A percentile compares a stretch with the other conserved stretches of the same genome.
Evolutionary conservation across 2,113 vertebrate species (phyloP).

Genomic region (Gymnarchus niloticus): DNA sequence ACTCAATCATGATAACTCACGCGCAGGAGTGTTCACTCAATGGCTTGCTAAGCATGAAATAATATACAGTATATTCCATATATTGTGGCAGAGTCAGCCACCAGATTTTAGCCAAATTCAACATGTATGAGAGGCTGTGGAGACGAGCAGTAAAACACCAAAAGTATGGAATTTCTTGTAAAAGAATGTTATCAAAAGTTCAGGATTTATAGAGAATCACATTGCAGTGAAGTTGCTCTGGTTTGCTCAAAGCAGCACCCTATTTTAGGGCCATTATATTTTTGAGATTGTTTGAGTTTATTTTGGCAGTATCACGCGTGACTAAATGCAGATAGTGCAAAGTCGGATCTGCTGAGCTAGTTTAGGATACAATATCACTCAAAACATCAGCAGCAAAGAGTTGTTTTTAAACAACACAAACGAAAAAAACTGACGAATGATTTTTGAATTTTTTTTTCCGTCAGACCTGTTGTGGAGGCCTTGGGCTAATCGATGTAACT

Average conservation of each 20-base stretch:
- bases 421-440: not conserved
- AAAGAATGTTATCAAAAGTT: not conserved
- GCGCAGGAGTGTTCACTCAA: not conserved
- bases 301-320: not conserved
- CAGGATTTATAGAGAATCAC: not conserved
- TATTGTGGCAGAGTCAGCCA: not conserved
- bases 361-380: not conserved
- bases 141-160: not conserved
- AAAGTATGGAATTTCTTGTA: not conserved
- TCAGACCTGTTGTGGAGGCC: not conserved
- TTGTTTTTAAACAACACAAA: not conserved
- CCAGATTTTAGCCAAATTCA: not conserved
- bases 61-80: not conserved
- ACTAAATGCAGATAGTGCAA: not conserved
- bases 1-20: not conserved
- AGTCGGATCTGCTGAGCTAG: not conserved
- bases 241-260: not conserved
- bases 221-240: not conserved
- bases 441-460: not conserved
- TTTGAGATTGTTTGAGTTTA: no score
- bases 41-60: not conserved
- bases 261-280: not conserved
- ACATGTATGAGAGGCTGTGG: not conserved
- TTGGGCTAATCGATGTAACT: not conserved
- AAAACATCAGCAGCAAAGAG: not conserved